phyloP scores from a whole-genome alignment of 2,797 vertebrate species.

The Sebastes hubbsi region DNA sequence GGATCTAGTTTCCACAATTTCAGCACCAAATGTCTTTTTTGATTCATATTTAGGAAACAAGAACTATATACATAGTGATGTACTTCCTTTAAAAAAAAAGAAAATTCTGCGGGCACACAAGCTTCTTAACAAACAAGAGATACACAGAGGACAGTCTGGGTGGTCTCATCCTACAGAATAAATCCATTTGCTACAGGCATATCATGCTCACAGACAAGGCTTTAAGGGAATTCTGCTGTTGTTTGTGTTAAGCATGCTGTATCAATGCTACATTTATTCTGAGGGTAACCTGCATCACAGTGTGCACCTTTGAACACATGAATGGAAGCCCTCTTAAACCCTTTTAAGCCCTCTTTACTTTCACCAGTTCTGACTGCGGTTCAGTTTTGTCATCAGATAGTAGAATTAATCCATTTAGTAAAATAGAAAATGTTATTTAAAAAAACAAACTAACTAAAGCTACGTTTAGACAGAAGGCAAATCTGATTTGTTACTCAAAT shows the following conservation, averaged over 20 bases:
- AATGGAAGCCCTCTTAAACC: conserved; percentile 28
- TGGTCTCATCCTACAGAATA: conserved; percentile 30
- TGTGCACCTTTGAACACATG: conserved; percentile 31
- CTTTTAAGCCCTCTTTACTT: conserved; percentile 13
- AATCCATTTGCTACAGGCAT: conserved; percentile 42
- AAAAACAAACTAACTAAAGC: not conserved
- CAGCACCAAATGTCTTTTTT: not conserved
- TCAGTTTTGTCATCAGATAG: not conserved
- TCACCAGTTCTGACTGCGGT: not conserved
- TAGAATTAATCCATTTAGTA: not conserved
- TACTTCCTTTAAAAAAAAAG: not conserved
- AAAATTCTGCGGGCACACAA: not conserved
- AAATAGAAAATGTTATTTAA: not conserved
- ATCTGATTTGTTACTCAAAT: not conserved
- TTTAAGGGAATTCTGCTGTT: conserved; percentile 19
- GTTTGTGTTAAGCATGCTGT: conserved; percentile 26
- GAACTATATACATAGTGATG: not conserved
- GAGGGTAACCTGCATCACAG: conserved; percentile 33
- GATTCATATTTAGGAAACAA: not conserved
- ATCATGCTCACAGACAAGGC: conserved; percentile 23
- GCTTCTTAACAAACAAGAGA: not conserved
- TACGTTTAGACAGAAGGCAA: not conserved
- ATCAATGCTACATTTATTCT: conserved; percentile 27
- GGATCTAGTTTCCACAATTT: not conserved
- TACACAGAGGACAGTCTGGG: not conserved